A percentile compares a stretch with the other conserved stretches of the same genome.
phyloP scores from a whole-genome alignment of 2,113 vertebrate genomes.

The Aviceda subcristata region DNA sequence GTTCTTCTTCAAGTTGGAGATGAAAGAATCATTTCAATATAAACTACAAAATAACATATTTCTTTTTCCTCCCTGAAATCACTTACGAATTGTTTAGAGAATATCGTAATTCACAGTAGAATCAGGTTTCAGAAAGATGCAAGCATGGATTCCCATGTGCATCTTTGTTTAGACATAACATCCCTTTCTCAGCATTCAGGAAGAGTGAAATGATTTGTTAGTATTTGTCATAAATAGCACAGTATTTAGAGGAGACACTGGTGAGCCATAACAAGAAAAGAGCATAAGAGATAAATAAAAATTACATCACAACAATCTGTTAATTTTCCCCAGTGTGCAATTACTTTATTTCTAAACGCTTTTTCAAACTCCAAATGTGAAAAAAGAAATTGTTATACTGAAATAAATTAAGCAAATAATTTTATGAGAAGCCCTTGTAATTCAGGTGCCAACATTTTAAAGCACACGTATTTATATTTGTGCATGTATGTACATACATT shows the following conservation, averaged over 20 bases:
- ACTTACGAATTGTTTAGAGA: conserved; percentile 15
- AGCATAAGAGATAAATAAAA: conserved; percentile 30
- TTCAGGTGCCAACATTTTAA: conserved; percentile 55
- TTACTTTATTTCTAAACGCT: conserved; percentile 27
- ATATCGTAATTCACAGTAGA: conserved; percentile 11
- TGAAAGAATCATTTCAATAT: not conserved
- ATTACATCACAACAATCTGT: not conserved
- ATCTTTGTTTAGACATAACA: conserved; percentile 57
- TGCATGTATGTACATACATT: conserved; percentile 63
- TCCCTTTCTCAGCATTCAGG: conserved; percentile 49
- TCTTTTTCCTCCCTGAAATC: conserved; percentile 4
- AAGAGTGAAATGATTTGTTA: conserved; percentile 66
- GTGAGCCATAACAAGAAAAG: conserved; percentile 17
- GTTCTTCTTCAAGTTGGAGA: not conserved
- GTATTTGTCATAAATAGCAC: conserved; percentile 61
- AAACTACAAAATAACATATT: not conserved
- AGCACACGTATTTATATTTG: conserved; percentile 62
- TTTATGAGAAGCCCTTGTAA: conserved; percentile 42
- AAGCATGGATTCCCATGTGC: conserved; percentile 63
- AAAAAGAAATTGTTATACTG: not conserved
- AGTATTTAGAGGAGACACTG: conserved; percentile 10
- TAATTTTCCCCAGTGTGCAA: not conserved
- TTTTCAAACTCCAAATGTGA: conserved; percentile 17
- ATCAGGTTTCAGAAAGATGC: conserved; percentile 24
- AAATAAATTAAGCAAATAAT: conserved; percentile 61